Conservation (phyloP, 2,888 invertebrate species). For the Agonopterix heracliana region DNA sequence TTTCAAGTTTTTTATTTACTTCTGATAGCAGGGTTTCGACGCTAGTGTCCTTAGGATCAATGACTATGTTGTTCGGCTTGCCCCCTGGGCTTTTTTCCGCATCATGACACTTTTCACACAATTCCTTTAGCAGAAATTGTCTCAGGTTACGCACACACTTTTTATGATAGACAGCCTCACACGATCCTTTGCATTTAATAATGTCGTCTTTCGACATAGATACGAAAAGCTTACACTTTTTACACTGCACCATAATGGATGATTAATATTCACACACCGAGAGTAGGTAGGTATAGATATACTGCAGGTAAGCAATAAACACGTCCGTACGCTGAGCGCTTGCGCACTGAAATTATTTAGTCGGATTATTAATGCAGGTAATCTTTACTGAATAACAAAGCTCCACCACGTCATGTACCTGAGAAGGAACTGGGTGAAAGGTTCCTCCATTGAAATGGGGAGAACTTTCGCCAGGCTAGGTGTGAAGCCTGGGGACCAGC, state of each 20-base stretch:
- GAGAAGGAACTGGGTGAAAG: no score
- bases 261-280: background rate
- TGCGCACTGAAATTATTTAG: no score
- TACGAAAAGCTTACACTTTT: constrained; percentile 1
- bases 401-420: no score
- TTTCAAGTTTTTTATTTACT: constrained; percentile 11
- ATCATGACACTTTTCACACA: constrained; percentile 5
- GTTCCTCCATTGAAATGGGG: no score
- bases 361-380: no score
- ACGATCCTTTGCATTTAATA: constrained; percentile 4
- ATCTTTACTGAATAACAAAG: no score
- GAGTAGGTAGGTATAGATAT: background rate
- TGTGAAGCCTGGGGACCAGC: no score
- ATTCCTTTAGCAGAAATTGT: background rate
- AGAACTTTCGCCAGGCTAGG: no score
- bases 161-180: constrained; percentile 5
- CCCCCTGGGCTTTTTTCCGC: background rate
- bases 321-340: background rate
- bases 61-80: no score
- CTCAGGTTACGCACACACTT: constrained; percentile 8
- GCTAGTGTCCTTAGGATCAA: background rate
- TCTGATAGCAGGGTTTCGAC: constrained; percentile 4
- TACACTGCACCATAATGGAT: background rate
- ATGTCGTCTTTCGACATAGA: constrained; percentile 9
- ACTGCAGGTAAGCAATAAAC: no score